Evolutionary conservation across 2,797 vertebrate genomes (phyloP).

Genomic region (Myotis pilosus): DNA sequence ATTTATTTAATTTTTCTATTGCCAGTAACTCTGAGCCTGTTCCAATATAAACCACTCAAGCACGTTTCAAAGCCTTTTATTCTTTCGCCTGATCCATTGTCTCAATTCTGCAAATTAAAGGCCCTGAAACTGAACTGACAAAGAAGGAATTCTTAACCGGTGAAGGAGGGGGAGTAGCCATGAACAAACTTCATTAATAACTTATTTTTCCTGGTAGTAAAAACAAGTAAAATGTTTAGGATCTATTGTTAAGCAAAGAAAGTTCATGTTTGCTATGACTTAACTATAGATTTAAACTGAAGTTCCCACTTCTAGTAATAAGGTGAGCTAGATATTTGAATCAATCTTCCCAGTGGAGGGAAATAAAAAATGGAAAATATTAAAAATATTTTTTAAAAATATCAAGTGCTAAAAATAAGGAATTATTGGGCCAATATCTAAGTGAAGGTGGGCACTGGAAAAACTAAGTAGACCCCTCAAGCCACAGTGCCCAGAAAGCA

Average conservation of each 20-base stretch:
- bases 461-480: not conserved
- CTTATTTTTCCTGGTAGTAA: not conserved
- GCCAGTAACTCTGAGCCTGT: not conserved
- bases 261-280: not conserved
- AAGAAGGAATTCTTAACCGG: not conserved
- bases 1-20: not conserved
- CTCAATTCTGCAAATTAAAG: not conserved
- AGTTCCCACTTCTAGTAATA: not conserved
- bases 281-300: not conserved
- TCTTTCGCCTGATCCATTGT: not conserved
- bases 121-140: not conserved
- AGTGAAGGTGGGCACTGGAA: not conserved
- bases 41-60: not conserved
- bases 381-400: not conserved
- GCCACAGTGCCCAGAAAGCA: not conserved
- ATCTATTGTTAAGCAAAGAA: not conserved
- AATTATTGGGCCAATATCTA: not conserved
- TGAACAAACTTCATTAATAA: not conserved
- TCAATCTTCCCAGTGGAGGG: not conserved
- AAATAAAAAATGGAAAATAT: not conserved
- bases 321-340: not conserved
- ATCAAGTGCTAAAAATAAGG: not conserved
- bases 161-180: not conserved
- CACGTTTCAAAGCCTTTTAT: not conserved
- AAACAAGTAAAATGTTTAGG: not conserved